Percentiles rank a stretch among this genome's conserved stretches.
These are phyloP conservation scores for Andricus quercusramuli DNA, from an alignment of 2,888 invertebrate species.

Conservation along the genomic window DNA sequence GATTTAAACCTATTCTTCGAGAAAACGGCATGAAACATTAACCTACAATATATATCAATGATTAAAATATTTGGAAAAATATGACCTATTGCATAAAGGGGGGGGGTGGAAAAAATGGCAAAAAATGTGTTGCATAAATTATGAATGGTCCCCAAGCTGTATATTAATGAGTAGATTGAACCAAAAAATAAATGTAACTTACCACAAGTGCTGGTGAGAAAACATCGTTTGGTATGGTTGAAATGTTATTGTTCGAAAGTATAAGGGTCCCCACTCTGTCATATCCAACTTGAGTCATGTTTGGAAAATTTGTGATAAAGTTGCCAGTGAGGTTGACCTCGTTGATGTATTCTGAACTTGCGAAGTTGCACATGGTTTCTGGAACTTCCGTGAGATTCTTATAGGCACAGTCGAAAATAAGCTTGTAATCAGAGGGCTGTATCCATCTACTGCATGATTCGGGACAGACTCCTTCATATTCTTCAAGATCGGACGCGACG, in stretches of 20 bases:
- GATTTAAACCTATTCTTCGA: too few species aligned
- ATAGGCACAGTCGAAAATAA: conserved; percentile 81
- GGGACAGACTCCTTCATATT: conserved; percentile 78
- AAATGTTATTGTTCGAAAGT: conserved; percentile 80
- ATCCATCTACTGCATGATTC: conserved; percentile 80
- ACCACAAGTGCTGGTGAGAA: conserved; percentile 79
- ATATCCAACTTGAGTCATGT: conserved; percentile 75
- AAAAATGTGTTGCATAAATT: too few species aligned
- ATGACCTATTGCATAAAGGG: too few species aligned
- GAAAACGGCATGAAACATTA: too few species aligned
- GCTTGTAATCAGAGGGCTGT: conserved; percentile 78
- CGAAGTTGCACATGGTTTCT: conserved; percentile 64
- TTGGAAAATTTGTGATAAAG: conserved; percentile 74
- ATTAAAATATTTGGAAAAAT: too few species aligned
- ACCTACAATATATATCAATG: too few species aligned
- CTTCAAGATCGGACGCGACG: conserved; percentile 58
- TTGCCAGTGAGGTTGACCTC: conserved; percentile 79
- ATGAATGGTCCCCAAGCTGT: too few species aligned
- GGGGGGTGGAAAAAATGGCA: too few species aligned
- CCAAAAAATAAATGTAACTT: conserved; percentile 46
- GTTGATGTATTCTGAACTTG: conserved; percentile 68
- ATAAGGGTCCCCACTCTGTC: conserved; percentile 79
- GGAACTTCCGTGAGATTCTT: conserved; percentile 79
- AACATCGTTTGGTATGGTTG: conserved; percentile 72
- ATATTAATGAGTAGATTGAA: neutral